Conservation (phyloP, 2,113 vertebrate genomes). For the Neolamprologus sp. region DNA sequence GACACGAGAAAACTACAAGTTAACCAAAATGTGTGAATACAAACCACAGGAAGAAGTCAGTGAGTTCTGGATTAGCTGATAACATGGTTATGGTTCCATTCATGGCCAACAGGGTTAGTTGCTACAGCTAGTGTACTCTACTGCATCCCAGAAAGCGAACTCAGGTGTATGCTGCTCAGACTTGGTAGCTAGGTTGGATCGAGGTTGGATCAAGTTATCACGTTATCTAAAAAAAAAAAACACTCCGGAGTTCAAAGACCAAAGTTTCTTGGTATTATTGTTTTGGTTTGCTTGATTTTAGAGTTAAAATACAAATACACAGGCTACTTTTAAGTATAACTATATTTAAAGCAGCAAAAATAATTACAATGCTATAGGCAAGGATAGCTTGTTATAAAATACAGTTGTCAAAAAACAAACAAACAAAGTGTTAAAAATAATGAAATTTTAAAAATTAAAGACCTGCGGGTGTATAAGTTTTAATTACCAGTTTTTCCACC, state of each 20-base stretch:
- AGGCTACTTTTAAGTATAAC: not conserved
- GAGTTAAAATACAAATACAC: not conserved
- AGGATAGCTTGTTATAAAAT: not conserved
- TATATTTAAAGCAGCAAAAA: not conserved
- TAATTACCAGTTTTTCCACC: not conserved
- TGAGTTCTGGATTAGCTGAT: not conserved
- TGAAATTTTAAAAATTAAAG: not conserved
- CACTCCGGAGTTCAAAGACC: not conserved
- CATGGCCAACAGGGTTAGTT: not conserved
- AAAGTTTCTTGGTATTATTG: not conserved
- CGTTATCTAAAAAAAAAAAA: not conserved
- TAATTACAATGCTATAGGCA: rapidly evolving
- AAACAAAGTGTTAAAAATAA: not conserved
- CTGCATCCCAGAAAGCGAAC: not conserved
- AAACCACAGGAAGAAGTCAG: not conserved
- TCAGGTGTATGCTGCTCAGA: not conserved
- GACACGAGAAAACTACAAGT: not conserved
- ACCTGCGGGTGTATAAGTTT: rapidly evolving
- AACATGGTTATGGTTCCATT: not conserved
- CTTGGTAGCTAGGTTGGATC: not conserved
- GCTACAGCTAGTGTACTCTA: not conserved
- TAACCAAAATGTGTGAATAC: not conserved
- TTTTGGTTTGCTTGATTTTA: not conserved
- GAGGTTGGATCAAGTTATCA: not conserved
- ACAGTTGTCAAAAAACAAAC: not conserved